Percentiles rank a stretch among this genome's conserved stretches.
Evolutionary conservation across 2,113 vertebrate species (phyloP).

Genomic region (Cochlearius cochlearius): DNA sequence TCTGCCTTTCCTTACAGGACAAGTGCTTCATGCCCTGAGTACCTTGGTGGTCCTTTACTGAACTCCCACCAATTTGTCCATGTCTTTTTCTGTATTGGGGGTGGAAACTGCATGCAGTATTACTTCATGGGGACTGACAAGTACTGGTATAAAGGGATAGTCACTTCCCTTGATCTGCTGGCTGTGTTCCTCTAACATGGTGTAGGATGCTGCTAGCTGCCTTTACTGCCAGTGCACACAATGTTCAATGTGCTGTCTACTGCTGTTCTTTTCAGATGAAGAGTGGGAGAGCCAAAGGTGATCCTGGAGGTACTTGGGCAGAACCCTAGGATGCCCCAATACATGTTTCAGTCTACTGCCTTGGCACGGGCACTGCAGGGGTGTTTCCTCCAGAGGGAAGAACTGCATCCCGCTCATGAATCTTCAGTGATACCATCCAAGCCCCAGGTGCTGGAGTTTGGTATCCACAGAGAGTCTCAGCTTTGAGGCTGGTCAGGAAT

Average conservation of each 20-base stretch:
- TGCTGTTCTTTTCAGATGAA: not conserved
- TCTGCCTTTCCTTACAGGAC: not conserved
- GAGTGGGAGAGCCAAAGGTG: not conserved
- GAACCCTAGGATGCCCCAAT: not conserved
- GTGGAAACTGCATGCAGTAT: not conserved
- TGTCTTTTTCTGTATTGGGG: not conserved
- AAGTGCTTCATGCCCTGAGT: not conserved
- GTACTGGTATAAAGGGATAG: not conserved
- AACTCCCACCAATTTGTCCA: not conserved
- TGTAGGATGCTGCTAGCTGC: not conserved
- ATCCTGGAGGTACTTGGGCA: not conserved
- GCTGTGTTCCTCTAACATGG: not conserved
- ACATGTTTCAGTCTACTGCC: not conserved
- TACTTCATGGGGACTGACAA: not conserved
- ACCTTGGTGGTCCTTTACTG: not conserved
- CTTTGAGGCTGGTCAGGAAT: not conserved
- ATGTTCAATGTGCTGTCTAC: not conserved
- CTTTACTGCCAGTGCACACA: not conserved
- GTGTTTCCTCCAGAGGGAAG: not conserved
- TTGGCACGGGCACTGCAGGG: not conserved
- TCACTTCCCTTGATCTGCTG: not conserved
- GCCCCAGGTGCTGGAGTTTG: not conserved
- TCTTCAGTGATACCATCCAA: not conserved
- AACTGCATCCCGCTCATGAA: not conserved
- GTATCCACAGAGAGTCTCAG: not conserved